Evolutionary conservation across 2,797 vertebrate genomes (phyloP).

Genomic region (Amphiprion clarkii): DNA sequence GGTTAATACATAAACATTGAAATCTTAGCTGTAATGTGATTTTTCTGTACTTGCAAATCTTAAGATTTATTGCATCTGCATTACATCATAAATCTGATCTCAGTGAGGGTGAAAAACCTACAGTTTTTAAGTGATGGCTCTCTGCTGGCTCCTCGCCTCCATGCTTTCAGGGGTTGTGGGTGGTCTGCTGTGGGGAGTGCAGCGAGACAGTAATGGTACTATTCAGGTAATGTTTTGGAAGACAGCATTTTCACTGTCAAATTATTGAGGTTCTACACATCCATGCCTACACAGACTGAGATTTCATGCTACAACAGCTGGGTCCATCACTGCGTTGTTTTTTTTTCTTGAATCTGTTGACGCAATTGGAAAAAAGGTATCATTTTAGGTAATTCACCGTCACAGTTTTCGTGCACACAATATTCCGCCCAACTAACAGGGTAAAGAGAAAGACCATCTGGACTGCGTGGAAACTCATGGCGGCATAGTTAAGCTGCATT

Average conservation of each 20-base stretch:
- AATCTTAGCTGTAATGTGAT: constrained; percentile 3
- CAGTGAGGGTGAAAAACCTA: constrained; percentile 27
- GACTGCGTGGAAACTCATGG: not conserved
- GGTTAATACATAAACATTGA: constrained; percentile 2
- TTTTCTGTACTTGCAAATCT: constrained; percentile 9
- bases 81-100: constrained; percentile 36
- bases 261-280: constrained; percentile 17
- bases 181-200: constrained; percentile 12
- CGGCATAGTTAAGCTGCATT: not conserved
- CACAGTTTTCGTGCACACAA: not conserved
- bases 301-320: constrained; percentile 32
- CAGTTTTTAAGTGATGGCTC: constrained; percentile 21
- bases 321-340: not conserved
- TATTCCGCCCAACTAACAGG: not conserved
- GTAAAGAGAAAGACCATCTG: constrained; percentile 1
- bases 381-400: not conserved
- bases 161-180: constrained; percentile 10
- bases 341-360: constrained; percentile 9
- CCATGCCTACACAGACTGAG: constrained; percentile 10
- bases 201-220: constrained; percentile 25
- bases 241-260: constrained; percentile 21
- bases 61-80: constrained; percentile 27
- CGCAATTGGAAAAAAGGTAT: not conserved
- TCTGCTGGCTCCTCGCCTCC: constrained; percentile 10
- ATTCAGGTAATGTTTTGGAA: constrained; percentile 46